phyloP scores from a whole-genome alignment of 2,888 invertebrate species.

The Meta bourneti region DNA sequence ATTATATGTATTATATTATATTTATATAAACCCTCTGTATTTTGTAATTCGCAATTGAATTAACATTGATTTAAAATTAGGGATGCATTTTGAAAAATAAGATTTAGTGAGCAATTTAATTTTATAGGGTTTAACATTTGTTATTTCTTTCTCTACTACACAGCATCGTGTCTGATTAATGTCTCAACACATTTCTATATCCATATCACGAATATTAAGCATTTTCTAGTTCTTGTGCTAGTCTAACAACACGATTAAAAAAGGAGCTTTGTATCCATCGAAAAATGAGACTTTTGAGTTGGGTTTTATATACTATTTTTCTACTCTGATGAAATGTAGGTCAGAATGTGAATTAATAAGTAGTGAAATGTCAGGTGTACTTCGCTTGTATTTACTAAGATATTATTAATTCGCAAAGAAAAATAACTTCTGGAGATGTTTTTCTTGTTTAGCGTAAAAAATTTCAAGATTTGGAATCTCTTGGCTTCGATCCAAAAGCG shows the following conservation, averaged over 20 bases:
- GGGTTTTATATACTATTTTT: background rate
- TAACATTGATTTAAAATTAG: no score
- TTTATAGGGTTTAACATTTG: no score
- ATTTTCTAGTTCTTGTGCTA: no score
- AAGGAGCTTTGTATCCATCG: background rate
- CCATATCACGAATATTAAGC: no score
- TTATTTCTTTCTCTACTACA: no score
- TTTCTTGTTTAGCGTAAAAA: background rate
- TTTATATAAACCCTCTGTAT: no score
- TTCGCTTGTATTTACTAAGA: background rate
- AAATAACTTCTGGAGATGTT: background rate
- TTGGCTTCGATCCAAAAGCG: background rate
- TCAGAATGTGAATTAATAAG: background rate
- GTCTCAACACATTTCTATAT: no score
- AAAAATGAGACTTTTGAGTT: background rate
- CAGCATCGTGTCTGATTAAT: no score
- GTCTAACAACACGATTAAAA: background rate
- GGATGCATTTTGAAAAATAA: no score
- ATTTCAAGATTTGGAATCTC: background rate
- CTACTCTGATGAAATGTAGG: background rate
- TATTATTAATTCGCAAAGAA: background rate
- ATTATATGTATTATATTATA: no score
- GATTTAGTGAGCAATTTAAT: no score
- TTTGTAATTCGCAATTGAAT: no score
- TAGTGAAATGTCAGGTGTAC: background rate